A percentile compares a stretch with the other conserved stretches of the same genome.
Evolutionary conservation across 2,113 vertebrate species (phyloP).

Genomic region (Stegostoma tigrinum): DNA sequence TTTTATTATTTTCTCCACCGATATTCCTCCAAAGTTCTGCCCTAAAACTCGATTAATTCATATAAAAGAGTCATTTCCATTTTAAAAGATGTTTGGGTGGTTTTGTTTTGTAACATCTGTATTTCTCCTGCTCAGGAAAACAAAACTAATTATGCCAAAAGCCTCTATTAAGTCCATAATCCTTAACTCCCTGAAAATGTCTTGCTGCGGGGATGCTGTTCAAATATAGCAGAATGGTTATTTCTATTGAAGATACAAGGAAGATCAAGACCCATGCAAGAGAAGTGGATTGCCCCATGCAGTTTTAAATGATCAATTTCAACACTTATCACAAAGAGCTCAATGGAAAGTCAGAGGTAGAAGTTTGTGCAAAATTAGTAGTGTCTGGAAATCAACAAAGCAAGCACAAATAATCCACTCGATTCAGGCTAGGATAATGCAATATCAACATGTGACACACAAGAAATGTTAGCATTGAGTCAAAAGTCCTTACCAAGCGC

Average conservation of each 20-base stretch:
- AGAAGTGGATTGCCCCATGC: slow-evolving; percentile 31
- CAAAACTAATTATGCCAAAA: not conserved
- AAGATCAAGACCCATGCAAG: slow-evolving; percentile 27
- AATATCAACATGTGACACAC: slow-evolving; percentile 1
- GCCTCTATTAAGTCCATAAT: not conserved
- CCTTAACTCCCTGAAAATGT: not conserved
- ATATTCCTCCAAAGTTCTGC: not conserved
- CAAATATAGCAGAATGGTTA: not conserved
- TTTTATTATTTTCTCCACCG: not conserved
- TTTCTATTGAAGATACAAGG: not conserved
- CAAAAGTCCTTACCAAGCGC: slow-evolving; percentile 77
- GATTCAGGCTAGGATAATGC: not conserved
- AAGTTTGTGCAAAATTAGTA: slow-evolving; percentile 32
- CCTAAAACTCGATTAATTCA: slow-evolving; percentile 13
- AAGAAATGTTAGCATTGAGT: not conserved
- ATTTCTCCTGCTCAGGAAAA: not conserved
- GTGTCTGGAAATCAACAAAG: slow-evolving; percentile 2
- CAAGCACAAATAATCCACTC: slow-evolving; percentile 11
- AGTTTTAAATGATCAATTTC: slow-evolving; percentile 29
- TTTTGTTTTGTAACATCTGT: not conserved
- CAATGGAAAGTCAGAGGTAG: slow-evolving; percentile 16
- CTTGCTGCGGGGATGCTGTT: not conserved
- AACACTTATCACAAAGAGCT: slow-evolving; percentile 3
- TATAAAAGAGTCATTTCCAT: not conserved
- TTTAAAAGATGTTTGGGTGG: not conserved